Evolutionary conservation across 2,113 vertebrate genomes (phyloP).

Genomic region (Pavo muticus): DNA sequence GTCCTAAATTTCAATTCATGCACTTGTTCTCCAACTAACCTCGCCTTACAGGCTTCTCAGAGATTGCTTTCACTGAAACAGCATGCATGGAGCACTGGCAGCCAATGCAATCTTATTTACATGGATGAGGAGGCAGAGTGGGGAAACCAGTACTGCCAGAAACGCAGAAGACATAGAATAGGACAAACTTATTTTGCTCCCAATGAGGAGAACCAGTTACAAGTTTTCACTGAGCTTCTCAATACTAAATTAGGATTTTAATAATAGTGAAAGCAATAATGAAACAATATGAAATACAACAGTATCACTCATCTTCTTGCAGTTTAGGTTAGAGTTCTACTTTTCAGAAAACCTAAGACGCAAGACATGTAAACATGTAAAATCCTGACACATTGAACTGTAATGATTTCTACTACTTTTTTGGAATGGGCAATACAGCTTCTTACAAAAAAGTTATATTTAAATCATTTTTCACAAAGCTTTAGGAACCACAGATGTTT

Average conservation of each 20-base stretch:
- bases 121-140: accelerated
- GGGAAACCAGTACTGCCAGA: accelerated
- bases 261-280: neutral
- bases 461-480: neutral
- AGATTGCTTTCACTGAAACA: neutral
- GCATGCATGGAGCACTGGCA: accelerated
- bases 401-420: accelerated
- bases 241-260: neutral
- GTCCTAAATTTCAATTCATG: neutral
- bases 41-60: neutral
- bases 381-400: neutral
- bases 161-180: neutral
- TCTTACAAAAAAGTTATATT: neutral
- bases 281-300: neutral
- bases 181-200: accelerated
- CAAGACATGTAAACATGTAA: neutral
- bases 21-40: neutral
- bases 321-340: neutral
- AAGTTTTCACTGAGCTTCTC: neutral
- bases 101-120: neutral
- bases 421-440: neutral
- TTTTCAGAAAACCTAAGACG: neutral
- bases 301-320: no score
- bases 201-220: neutral
- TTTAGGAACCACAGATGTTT: neutral